Evolutionary conservation across 2,888 invertebrate species (phyloP).

Genomic region (Cephus sareptanus): DNA sequence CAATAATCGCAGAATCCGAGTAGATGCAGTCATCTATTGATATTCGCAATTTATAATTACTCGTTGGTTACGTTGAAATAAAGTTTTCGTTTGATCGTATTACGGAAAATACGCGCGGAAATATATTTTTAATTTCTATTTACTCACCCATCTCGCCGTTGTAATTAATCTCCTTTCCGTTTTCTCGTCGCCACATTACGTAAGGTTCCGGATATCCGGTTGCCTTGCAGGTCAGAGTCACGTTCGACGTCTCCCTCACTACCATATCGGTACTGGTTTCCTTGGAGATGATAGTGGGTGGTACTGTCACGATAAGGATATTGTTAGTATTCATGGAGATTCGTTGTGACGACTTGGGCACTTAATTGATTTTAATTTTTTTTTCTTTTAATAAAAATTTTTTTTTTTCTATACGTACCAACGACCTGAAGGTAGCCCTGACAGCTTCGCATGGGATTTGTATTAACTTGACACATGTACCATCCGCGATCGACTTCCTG

Average conservation of each 20-base stretch:
- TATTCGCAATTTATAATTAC: too few species aligned
- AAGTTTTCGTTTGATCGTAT: background rate
- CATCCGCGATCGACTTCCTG: conserved; percentile 90
- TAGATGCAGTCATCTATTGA: background rate
- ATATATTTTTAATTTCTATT: background rate
- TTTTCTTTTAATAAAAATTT: too few species aligned
- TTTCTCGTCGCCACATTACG: conserved; percentile 93
- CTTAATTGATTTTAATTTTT: background rate
- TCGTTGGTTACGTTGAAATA: too few species aligned
- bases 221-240: conserved; percentile 88
- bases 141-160: conserved; percentile 86
- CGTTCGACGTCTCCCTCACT: conserved; percentile 88
- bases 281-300: conserved; percentile 88
- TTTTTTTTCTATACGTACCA: conserved; percentile 72
- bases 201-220: conserved; percentile 91
- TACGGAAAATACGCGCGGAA: background rate
- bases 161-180: conserved; percentile 88
- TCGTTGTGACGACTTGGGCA: background rate
- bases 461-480: conserved; percentile 95
- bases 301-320: conserved; percentile 73
- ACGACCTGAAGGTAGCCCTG: conserved; percentile 93
- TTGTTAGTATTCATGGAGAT: background rate
- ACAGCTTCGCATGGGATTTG: conserved; percentile 92
- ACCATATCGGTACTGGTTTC: conserved; percentile 94
- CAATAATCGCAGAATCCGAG: background rate